phyloP scores from a whole-genome alignment of 2,113 vertebrate genomes.

The Gymnorhina tibicen region DNA sequence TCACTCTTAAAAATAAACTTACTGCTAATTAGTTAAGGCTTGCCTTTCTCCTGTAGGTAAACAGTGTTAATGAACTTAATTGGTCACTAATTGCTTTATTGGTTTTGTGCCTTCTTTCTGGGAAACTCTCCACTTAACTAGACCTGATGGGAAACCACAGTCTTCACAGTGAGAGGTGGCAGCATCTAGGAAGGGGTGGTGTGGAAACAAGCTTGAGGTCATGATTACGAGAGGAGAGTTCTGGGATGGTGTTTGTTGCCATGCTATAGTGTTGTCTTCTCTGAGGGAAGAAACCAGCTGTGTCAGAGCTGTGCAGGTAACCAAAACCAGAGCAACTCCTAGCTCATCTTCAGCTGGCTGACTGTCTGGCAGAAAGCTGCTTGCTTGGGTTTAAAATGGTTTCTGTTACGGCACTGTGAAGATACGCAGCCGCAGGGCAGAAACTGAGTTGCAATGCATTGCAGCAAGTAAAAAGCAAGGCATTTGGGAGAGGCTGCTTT shows the following conservation, averaged over 20 bases:
- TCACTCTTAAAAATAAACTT: constrained; percentile 52
- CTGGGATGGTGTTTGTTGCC: background rate
- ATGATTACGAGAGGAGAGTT: background rate
- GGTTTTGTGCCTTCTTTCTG: constrained; percentile 6
- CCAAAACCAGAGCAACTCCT: background rate
- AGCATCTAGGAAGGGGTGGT: background rate
- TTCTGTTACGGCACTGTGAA: accelerated
- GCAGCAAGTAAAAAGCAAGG: background rate
- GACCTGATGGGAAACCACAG: background rate
- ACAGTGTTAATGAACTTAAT: constrained; percentile 44
- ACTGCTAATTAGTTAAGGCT: constrained; percentile 39
- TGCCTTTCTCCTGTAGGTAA: constrained; percentile 51
- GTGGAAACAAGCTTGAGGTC: background rate
- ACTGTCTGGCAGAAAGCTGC: background rate
- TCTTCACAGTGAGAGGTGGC: background rate
- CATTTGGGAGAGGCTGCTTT: background rate
- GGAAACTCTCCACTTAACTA: background rate
- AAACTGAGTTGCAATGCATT: background rate
- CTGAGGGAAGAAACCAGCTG: background rate
- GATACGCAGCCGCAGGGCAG: accelerated
- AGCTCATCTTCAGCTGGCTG: background rate
- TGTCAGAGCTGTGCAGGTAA: background rate
- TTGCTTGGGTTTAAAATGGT: background rate
- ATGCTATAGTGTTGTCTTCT: background rate
- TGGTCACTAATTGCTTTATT: constrained; percentile 37